Base-by-base conservation (phyloP, 1,140 invertebrate genomes). In the Holotrichia oblita region DNA sequence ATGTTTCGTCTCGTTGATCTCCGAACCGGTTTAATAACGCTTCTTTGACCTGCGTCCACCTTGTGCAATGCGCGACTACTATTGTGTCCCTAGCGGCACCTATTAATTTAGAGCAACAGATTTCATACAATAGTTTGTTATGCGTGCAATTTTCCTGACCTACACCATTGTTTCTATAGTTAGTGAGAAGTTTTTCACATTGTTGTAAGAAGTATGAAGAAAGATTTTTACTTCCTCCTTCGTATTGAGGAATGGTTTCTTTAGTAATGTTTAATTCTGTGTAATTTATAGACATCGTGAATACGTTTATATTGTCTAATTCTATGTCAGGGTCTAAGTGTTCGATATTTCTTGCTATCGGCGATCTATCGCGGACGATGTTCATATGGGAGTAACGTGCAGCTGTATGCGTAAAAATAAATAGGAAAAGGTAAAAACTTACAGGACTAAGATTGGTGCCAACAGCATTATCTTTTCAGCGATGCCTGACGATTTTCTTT, bases 1-100 rank as follows among this genome's bases (percentile, higher is more conserved):
- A 41, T n/a, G n/a, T 73, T 78, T 80, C 79, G 34, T 80, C 78
- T 59, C 79, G 44, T 78, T 78, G 77, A 73, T 80, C 79, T 12
- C 77, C 79, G 27, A 78, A 78, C 41, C 73, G 73, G 42, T 80
- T 80, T 42, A 80, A 14, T n/a, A 80, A 44, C 4, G 77, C 61
- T 40, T 75, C 64, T 76, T 76, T 78, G 10, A 80, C 48, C 24
- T 80, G 72, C 22, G 40, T 3, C 77, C 73, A 80, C 6, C 17
- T 76, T 40, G 72, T 72, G 41, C 79, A 80, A 73, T 78, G 78
- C 14, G 48, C 55, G 17, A 80, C 74, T 42, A 78, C 76, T 55
- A 80, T 55, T 12, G 77, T 64, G 12, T 80, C 77, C 34, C 77
- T 34, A 17, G 77, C 79, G n/a, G 77, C 73, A 61, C 79, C 77